phyloP scores from a whole-genome alignment of 1,140 invertebrate species.

The Drosophila ananassae region DNA sequence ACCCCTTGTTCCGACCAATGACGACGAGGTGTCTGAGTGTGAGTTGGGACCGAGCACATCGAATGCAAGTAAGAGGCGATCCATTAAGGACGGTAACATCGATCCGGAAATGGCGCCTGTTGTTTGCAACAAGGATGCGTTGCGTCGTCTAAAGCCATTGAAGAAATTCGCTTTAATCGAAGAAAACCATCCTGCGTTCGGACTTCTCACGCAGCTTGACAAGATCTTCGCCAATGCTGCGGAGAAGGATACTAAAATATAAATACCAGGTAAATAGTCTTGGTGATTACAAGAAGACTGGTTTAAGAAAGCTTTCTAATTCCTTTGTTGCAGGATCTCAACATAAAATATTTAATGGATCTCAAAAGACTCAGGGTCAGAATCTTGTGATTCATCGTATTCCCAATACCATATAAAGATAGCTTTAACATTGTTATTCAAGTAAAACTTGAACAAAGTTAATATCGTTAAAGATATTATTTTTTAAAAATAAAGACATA shows the following conservation, averaged over 20 bases:
- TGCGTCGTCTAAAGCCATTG: constrained; percentile 70
- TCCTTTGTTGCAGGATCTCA: not conserved
- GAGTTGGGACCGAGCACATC: not conserved
- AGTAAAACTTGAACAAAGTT: too few species aligned
- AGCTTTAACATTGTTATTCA: not conserved
- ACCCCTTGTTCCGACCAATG: not conserved
- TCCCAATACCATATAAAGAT: not conserved
- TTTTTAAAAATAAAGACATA: too few species aligned
- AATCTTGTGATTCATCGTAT: not conserved
- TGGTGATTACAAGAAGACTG: not conserved
- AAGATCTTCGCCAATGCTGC: constrained; percentile 54
- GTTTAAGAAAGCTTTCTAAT: not conserved
- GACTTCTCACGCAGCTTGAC: constrained; percentile 71
- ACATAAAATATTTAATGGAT: not conserved
- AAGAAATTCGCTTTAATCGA: constrained; percentile 75
- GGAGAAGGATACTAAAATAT: not conserved
- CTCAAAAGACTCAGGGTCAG: not conserved
- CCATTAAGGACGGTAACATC: not conserved
- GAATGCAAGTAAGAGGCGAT: not conserved
- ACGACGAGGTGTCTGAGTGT: not conserved
- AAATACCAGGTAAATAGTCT: not conserved
- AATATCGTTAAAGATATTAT: too few species aligned
- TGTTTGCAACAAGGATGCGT: constrained; percentile 53
- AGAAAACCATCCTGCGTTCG: constrained; percentile 77
- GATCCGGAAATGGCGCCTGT: constrained; percentile 8